Percentiles rank a stretch among this genome's conserved stretches.
Conservation (phyloP, 37 sponge, comb jelly and placozoan genomes). For the Corticium candelabrum region DNA sequence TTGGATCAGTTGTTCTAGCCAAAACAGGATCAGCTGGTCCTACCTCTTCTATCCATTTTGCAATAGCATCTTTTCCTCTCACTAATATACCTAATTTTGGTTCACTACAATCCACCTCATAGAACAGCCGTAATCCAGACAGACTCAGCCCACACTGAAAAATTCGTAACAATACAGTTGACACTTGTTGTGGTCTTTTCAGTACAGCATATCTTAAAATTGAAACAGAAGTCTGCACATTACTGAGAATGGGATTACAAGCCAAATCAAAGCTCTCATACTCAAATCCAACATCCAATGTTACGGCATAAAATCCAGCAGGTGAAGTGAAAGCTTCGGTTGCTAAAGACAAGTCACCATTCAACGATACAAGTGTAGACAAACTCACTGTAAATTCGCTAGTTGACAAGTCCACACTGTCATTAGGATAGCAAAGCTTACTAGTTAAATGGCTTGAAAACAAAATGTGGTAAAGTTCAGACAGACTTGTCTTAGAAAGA, state of each 20-base stretch:
- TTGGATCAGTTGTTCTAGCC: background rate
- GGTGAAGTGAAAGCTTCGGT: background rate
- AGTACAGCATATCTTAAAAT: background rate
- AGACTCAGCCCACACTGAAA: background rate
- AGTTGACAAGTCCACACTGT: background rate
- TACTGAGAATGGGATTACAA: no score
- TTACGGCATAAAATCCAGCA: background rate
- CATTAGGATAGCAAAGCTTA: no score
- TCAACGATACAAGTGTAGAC: background rate
- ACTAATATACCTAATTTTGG: background rate
- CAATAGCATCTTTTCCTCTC: background rate
- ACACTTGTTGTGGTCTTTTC: background rate
- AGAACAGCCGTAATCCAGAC: background rate
- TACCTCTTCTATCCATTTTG: background rate
- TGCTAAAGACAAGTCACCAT: background rate
- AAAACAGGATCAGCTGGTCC: background rate
- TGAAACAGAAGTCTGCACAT: background rate
- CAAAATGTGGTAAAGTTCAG: background rate
- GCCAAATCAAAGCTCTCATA: background rate
- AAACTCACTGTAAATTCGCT: background rate
- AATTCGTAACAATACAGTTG: background rate
- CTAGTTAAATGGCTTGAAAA: background rate
- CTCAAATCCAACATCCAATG: background rate
- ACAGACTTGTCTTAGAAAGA: background rate
- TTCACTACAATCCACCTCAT: background rate